Base-by-base conservation (phyloP, 2,888 invertebrate genomes). In the Baronia brevicornis region DNA sequence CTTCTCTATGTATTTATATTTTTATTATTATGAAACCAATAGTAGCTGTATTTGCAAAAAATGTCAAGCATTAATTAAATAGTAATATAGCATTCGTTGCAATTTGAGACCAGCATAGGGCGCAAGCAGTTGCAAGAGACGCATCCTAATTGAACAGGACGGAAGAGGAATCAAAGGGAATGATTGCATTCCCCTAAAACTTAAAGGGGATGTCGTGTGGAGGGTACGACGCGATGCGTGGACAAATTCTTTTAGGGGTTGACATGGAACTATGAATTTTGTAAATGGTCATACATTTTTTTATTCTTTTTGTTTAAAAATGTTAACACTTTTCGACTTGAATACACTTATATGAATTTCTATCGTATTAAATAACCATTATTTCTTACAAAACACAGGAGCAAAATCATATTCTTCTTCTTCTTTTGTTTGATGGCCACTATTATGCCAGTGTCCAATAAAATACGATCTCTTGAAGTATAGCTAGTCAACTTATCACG, bases 111-210 rank as follows among this genome's bases (percentile, higher is more conserved):
- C 50, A 60, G 57, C 70, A 68, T 65, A 59, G 61, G 55, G 57
- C 59, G 56, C 62, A 71, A 65, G 62, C 68, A 65, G 49, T 54
- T 48, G 67, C 70, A 65, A 68, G 64, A 72, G 71, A 65, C 70
- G 74, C 70, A 72, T 77, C 60, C 74, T 84, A 82, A 84, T 84
- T 84, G 79, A 80, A 80, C 78, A 68, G 72, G 72, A 75, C 63
- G 80, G 73, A 68, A 72, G 64, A 72, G 62, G 61, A 80, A 79
- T 82, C 80, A 80, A 80, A 80, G 73, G 72, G 73, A 77, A 80
- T 78, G 77, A 79, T 80, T 73, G 71, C 70, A 65, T 70, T 74
- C 79, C 79, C 80, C 73, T 62, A 62, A 56, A 67, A 57, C 67
- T 72, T 68, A 61, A 65, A 65, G 69, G 80, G 80, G 74, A 60